A percentile compares a stretch with the other conserved stretches of the same genome.
Evolutionary conservation across 2,113 vertebrate species (phyloP).

Genomic region (Grammomys surdaster): DNA sequence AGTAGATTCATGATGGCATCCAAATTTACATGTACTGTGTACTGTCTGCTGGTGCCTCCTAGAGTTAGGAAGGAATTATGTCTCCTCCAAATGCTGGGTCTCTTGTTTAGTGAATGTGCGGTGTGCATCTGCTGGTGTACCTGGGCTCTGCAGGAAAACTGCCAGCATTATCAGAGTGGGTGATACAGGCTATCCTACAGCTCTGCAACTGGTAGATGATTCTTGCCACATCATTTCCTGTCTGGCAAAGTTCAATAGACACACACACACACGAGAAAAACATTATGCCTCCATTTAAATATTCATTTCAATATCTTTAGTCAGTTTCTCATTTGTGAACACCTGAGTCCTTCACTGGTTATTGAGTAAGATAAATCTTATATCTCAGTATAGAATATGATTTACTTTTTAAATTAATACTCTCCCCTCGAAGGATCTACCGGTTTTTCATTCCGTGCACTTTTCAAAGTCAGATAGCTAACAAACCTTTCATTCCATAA

Average conservation of each 20-base stretch:
- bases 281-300: background rate
- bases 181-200: background rate
- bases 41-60: constrained; percentile 18
- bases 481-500: constrained; percentile 26
- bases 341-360: background rate
- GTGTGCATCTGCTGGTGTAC: constrained; percentile 1
- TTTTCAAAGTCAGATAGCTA: background rate
- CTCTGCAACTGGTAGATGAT: background rate
- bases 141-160: background rate
- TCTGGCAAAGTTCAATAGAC: background rate
- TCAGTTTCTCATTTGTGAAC: background rate
- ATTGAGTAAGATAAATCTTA: background rate
- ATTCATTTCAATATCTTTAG: background rate
- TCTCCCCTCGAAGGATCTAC: background rate
- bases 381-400: background rate
- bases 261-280: no score
- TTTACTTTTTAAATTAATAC: background rate
- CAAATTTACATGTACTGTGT: background rate
- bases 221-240: background rate
- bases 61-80: background rate
- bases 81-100: background rate
- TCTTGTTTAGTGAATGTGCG: constrained; percentile 4
- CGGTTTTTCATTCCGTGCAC: background rate
- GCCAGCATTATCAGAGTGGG: constrained; percentile 7
- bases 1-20: background rate